Evolutionary conservation across 2,888 invertebrate genomes (phyloP).

Genomic region (Quadroppia sp.): DNA sequence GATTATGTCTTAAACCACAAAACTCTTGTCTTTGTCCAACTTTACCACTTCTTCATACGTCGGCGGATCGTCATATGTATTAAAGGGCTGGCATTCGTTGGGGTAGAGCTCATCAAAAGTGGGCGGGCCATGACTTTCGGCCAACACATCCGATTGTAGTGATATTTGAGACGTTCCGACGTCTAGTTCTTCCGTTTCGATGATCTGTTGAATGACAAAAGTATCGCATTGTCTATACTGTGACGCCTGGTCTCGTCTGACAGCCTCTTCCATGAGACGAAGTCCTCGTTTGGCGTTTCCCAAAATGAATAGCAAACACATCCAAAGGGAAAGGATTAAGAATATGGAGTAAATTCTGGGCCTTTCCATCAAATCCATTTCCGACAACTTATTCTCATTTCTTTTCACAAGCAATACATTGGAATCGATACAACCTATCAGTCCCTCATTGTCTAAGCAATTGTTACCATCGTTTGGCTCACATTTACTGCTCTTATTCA

Average conservation of each 20-base stretch:
- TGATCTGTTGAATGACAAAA: neutral
- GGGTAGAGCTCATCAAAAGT: conserved; percentile 27
- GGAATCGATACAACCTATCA: neutral
- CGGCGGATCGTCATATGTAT: conserved; percentile 22
- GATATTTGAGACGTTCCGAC: conserved; percentile 1
- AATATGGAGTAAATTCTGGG: conserved; percentile 26
- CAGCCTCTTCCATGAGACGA: neutral
- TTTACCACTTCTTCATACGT: conserved; percentile 23
- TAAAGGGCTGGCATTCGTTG: neutral
- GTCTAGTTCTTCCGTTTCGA: conserved; percentile 11
- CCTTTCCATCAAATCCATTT: neutral
- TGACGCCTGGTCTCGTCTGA: conserved; percentile 24
- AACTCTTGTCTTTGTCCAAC: conserved; percentile 20
- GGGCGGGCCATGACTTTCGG: conserved; percentile 11
- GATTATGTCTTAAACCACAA: neutral
- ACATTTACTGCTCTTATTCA: conserved; percentile 31
- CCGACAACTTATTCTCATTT: conserved; percentile 5
- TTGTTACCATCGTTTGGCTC: neutral
- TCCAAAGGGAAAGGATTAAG: conserved; percentile 24
- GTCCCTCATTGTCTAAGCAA: conserved; percentile 7
- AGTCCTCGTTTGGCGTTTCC: conserved; percentile 29
- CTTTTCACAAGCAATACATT: no score
- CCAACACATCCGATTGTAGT: neutral
- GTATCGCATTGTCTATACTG: conserved; percentile 34
- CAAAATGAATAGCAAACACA: conserved; percentile 29